A percentile compares a stretch with the other conserved stretches of the same genome.
phyloP scores from a whole-genome alignment of 2,113 vertebrate genomes.

The Jacana jacana region DNA sequence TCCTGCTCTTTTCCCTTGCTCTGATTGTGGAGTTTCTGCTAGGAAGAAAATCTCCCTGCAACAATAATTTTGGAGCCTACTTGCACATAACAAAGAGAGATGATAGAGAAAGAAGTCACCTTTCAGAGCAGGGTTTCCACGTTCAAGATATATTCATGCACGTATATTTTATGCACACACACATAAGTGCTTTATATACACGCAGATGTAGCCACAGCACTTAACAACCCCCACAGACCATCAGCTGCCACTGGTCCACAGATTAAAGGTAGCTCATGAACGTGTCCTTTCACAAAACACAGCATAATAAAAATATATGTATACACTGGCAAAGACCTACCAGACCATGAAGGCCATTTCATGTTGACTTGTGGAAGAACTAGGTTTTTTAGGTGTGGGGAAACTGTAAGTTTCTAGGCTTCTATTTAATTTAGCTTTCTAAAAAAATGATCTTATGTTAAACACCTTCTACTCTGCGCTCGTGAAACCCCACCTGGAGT shows the following conservation, averaged over 20 bases:
- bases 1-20: not conserved
- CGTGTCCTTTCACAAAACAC: not conserved
- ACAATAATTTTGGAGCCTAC: not conserved
- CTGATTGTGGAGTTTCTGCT: not conserved
- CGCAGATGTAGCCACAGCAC: not conserved
- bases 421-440: not conserved
- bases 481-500: too few species aligned
- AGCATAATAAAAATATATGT: not conserved
- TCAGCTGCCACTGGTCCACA: not conserved
- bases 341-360: not conserved
- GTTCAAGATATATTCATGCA: not conserved
- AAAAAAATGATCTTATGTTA: not conserved
- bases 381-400: not conserved
- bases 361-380: not conserved
- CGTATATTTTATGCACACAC: not conserved
- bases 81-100: not conserved
- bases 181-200: not conserved
- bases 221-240: not conserved
- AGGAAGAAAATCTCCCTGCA: not conserved
- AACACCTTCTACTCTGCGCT: not conserved
- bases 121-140: not conserved
- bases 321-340: not conserved
- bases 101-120: not conserved
- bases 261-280: not conserved
- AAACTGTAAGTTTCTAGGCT: not conserved